These are phyloP conservation scores for Andrena camellia DNA, from an alignment of 2,888 invertebrate genomes.

Conservation along the genomic window DNA sequence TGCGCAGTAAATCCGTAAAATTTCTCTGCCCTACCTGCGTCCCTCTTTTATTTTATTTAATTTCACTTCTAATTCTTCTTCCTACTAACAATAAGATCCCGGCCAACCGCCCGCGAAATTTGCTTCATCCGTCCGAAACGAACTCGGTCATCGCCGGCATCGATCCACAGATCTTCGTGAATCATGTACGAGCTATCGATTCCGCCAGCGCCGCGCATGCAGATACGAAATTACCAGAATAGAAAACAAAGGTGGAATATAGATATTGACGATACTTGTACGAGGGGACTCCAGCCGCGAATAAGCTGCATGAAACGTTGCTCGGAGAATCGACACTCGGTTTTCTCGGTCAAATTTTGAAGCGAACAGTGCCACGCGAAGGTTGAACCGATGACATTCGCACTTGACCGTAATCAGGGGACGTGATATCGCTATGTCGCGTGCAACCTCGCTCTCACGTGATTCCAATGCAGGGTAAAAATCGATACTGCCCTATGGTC, in stretches of 20 bases:
- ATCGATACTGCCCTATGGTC: constrained; percentile 60
- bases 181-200: background rate
- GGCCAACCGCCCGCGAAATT: background rate
- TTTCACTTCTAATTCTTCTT: no score
- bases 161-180: background rate
- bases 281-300: background rate
- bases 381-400: constrained; percentile 65
- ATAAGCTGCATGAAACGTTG: background rate
- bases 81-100: no score
- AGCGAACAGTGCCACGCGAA: constrained; percentile 50
- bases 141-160: background rate
- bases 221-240: no score
- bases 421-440: constrained; percentile 66
- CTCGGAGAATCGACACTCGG: background rate
- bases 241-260: no score
- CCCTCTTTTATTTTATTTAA: no score
- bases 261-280: no score
- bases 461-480: constrained; percentile 57
- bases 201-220: background rate
- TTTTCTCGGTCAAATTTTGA: constrained; percentile 36
- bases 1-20: no score
- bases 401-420: constrained; percentile 70
- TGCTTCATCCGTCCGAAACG: background rate
- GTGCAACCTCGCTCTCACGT: constrained; percentile 59
- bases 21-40: no score